phyloP scores from a whole-genome alignment of 2,113 vertebrate genomes.

The Tupaia chinensis region DNA sequence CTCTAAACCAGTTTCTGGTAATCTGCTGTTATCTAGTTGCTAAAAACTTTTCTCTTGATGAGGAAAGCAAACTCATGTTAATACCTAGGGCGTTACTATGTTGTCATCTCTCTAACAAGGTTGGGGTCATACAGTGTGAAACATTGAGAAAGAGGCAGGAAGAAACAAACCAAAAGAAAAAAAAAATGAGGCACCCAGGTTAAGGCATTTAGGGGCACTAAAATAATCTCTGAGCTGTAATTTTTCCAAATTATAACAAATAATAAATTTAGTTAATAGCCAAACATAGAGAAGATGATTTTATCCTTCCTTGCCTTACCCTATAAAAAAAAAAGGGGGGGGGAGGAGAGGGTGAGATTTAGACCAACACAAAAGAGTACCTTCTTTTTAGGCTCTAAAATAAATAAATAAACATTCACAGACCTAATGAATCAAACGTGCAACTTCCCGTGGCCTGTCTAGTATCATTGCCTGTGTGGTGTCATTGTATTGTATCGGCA shows the following conservation, averaged over 20 bases:
- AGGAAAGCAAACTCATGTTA: conserved; percentile 11
- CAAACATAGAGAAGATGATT: neutral
- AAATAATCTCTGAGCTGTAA: neutral
- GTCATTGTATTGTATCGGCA: neutral
- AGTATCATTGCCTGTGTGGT: neutral
- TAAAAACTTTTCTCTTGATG: neutral
- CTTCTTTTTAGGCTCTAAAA: conserved; percentile 29
- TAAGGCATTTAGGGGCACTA: neutral
- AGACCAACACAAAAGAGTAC: neutral
- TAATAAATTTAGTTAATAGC: neutral
- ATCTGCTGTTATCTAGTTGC: neutral
- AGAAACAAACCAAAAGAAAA: neutral
- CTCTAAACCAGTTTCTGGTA: neutral
- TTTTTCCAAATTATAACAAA: conserved; percentile 1
- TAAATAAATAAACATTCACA: neutral
- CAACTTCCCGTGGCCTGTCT: neutral
- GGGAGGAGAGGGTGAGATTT: neutral
- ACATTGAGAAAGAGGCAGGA: neutral
- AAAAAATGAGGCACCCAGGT: neutral
- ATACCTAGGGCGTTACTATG: neutral
- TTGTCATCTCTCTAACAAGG: neutral
- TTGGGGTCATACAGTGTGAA: neutral
- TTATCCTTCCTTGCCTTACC: neutral
- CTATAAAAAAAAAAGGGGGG: neutral
- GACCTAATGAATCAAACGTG: conserved; percentile 16